A percentile compares a stretch with the other conserved stretches of the same genome.
Evolutionary conservation across 2,888 invertebrate genomes (phyloP).

Genomic region (Chrysotoxum bicinctum): DNA sequence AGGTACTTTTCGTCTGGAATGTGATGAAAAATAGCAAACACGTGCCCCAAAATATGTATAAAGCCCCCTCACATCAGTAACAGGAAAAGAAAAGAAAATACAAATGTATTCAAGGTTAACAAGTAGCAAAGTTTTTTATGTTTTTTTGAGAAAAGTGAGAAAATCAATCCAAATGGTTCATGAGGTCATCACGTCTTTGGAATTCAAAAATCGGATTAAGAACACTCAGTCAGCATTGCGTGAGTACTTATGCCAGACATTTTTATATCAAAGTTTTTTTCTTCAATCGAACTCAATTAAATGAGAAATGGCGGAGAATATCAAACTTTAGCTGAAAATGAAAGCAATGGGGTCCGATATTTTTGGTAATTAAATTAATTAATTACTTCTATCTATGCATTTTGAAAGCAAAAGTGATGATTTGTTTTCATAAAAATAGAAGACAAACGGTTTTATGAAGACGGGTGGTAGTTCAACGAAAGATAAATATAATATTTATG

Average conservation of each 20-base stretch:
- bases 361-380: neutral
- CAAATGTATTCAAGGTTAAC: slow-evolving; percentile 41
- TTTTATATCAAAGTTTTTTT: neutral
- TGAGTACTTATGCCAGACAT: slow-evolving; percentile 23
- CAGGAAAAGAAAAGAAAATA: neutral
- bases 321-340: neutral
- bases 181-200: slow-evolving; percentile 56
- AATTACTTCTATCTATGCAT: neutral
- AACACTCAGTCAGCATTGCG: slow-evolving; percentile 20
- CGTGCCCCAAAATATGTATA: slow-evolving; percentile 13
- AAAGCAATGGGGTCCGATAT: neutral
- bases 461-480: neutral
- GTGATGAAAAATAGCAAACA: slow-evolving; percentile 34
- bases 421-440: neutral
- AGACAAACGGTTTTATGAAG: neutral
- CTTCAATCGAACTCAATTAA: neutral
- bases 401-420: neutral
- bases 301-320: neutral
- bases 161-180: slow-evolving; percentile 65
- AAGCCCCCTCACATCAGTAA: neutral
- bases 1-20: slow-evolving; percentile 4
- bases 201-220: slow-evolving; percentile 15
- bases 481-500: neutral
- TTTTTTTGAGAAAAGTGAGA: neutral
- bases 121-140: slow-evolving; percentile 3